A percentile compares a stretch with the other conserved stretches of the same genome.
phyloP scores from a whole-genome alignment of 2,797 vertebrate species.

The Pseudochromis fuscus region DNA sequence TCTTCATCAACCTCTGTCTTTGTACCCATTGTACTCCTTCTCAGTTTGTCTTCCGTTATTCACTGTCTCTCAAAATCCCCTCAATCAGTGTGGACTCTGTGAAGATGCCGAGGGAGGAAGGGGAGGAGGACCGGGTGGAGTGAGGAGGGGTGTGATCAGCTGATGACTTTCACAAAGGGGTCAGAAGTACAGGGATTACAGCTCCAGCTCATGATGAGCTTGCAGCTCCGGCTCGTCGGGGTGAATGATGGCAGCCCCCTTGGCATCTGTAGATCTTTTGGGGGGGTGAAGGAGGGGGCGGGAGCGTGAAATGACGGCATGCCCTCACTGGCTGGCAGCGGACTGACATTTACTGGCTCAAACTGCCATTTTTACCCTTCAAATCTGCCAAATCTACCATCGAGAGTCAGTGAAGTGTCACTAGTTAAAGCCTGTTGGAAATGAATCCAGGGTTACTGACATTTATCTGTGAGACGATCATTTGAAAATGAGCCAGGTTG shows the following conservation, averaged over 20 bases:
- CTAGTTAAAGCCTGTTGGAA: conserved; percentile 58
- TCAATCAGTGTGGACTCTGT: conserved; percentile 36
- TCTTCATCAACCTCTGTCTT: conserved; percentile 51
- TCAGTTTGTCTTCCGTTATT: conserved; percentile 31
- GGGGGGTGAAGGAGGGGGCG: neutral
- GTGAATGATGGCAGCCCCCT: conserved; percentile 34
- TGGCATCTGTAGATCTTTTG: conserved; percentile 37
- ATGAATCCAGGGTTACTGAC: conserved; percentile 53
- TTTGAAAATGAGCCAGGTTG: conserved; percentile 60
- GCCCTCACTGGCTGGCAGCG: conserved; percentile 50
- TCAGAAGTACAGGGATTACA: conserved; percentile 47
- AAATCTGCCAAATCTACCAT: conserved; percentile 46
- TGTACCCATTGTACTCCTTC: conserved; percentile 38
- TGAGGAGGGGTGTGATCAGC: too few relatives aligned
- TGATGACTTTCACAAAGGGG: conserved; percentile 43
- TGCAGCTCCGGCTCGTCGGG: conserved; percentile 52
- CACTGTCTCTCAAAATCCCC: conserved; percentile 27
- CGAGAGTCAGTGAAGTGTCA: conserved; percentile 51
- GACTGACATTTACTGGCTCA: conserved; percentile 58
- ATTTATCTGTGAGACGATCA: conserved; percentile 60
- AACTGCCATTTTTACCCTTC: conserved; percentile 59
- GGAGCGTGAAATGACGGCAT: conserved; percentile 35
- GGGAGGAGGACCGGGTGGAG: too few relatives aligned
- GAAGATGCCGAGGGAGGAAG: conserved; percentile 24
- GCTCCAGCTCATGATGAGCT: conserved; percentile 42